A percentile compares a stretch with the other conserved stretches of the same genome.
phyloP scores from a whole-genome alignment of 2,113 vertebrate species.

The Anarhynchus alexandrinus region DNA sequence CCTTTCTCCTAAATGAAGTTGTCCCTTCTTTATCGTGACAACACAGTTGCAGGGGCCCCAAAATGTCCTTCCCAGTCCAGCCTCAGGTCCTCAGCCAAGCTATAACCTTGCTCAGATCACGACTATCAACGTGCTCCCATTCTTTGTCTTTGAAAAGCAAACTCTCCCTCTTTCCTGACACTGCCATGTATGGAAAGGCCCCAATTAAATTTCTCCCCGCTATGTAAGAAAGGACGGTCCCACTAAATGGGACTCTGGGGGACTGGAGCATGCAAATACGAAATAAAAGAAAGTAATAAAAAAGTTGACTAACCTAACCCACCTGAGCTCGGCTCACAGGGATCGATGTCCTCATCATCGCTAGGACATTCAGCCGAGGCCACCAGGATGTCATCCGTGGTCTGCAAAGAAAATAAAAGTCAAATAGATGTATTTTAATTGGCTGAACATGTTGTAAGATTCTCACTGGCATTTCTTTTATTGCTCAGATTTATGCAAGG shows the following conservation, averaged over 20 bases:
- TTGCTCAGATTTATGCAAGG: not conserved
- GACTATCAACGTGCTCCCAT: not conserved
- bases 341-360: conserved; percentile 97
- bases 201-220: not conserved
- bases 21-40: not conserved
- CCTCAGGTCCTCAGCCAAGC: not conserved
- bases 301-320: conserved; percentile 99
- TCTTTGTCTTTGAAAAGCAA: not conserved
- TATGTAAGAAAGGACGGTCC: not conserved
- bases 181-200: not conserved
- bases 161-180: not conserved
- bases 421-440: not conserved
- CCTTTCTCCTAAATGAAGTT: not conserved
- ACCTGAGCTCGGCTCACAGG: conserved; percentile 99
- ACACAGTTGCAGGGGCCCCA: not conserved
- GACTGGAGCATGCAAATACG: conserved; percentile 64
- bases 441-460: not conserved
- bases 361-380: conserved; percentile 97
- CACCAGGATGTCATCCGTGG: conserved; percentile 90
- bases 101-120: not conserved
- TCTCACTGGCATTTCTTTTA: not conserved
- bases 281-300: conserved; percentile 87
- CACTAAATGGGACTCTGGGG: not conserved
- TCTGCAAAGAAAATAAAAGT: conserved; percentile 75
- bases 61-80: not conserved